Percentiles rank a stretch among this genome's conserved stretches.
Conservation (phyloP, 2,888 invertebrate genomes). For the Sisyra terminalis region DNA sequence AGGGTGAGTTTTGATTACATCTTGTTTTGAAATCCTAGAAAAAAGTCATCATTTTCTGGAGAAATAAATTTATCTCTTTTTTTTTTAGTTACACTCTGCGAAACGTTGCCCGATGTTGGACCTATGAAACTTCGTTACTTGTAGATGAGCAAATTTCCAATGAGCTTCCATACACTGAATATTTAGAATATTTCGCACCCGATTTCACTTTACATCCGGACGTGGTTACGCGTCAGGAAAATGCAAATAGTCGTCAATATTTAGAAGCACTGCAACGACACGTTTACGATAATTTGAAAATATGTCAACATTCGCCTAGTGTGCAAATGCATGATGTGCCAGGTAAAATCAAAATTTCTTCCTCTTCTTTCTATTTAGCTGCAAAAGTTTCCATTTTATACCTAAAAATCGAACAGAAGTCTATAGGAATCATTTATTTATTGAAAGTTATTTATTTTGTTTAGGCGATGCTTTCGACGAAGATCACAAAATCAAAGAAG, state of each 20-base stretch:
- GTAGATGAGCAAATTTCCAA: conserved; percentile 87
- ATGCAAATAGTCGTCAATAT: conserved; percentile 92
- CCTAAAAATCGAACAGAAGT: too few species aligned
- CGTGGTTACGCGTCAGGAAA: conserved; percentile 69
- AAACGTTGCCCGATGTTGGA: conserved; percentile 98
- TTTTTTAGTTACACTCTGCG: conserved; percentile 65
- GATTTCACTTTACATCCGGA: conserved; percentile 95
- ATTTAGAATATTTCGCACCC: conserved; percentile 92
- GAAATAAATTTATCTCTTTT: conserved; percentile 16
- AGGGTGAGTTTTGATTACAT: conserved; percentile 28
- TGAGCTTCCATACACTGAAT: conserved; percentile 91
- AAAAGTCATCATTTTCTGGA: neutral
- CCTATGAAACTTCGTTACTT: conserved; percentile 90
- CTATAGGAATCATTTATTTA: too few species aligned
- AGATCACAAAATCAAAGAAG: conserved; percentile 52
- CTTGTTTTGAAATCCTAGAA: neutral
- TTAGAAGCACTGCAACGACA: conserved; percentile 79
- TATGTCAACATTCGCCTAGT: conserved; percentile 84
- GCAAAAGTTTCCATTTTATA: too few species aligned
- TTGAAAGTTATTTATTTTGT: too few species aligned
- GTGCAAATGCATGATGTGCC: conserved; percentile 97
- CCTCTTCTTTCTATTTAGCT: too few species aligned
- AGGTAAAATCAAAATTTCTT: conserved; percentile 27
- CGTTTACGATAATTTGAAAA: conserved; percentile 83
- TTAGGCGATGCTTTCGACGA: conserved; percentile 57